phyloP scores from a whole-genome alignment of 2,888 invertebrate species.

The Leptopterna dolabrata region DNA sequence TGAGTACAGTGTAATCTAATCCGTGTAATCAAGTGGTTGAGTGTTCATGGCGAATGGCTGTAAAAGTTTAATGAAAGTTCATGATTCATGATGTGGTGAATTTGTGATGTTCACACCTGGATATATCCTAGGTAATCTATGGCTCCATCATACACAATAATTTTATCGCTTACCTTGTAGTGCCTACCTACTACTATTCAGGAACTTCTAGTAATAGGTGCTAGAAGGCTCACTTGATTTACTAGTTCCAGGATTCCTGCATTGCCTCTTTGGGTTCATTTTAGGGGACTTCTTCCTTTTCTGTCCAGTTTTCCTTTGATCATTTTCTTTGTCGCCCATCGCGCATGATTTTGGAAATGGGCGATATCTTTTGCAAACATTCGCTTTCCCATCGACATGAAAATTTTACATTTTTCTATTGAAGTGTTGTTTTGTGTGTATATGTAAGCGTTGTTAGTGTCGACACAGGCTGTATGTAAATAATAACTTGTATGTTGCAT shows the following conservation, averaged over 20 bases:
- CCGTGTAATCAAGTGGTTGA: too few relatives aligned
- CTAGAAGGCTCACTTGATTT: neutral
- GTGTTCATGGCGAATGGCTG: too few relatives aligned
- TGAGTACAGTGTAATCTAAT: too few relatives aligned
- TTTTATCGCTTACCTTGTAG: too few relatives aligned
- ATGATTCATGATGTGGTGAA: too few relatives aligned
- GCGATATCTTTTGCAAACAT: neutral
- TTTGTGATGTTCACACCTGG: neutral
- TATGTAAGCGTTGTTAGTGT: neutral
- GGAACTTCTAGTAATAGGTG: neutral
- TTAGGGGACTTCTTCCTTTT: slow-evolving; percentile 2
- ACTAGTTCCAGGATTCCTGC: neutral
- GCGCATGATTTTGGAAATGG: neutral
- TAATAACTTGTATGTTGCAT: neutral
- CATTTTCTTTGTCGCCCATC: slow-evolving; percentile 10
- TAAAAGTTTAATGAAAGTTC: too few relatives aligned
- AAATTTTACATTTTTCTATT: neutral
- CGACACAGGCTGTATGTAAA: neutral
- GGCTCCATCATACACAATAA: too few relatives aligned
- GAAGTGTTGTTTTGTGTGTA: neutral
- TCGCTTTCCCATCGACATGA: neutral
- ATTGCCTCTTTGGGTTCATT: neutral
- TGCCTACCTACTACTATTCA: too few relatives aligned
- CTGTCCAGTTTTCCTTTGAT: neutral
- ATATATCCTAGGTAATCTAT: neutral